phyloP scores from a whole-genome alignment of 2,888 invertebrate genomes.

The Hermaeophaga mercurialis region DNA sequence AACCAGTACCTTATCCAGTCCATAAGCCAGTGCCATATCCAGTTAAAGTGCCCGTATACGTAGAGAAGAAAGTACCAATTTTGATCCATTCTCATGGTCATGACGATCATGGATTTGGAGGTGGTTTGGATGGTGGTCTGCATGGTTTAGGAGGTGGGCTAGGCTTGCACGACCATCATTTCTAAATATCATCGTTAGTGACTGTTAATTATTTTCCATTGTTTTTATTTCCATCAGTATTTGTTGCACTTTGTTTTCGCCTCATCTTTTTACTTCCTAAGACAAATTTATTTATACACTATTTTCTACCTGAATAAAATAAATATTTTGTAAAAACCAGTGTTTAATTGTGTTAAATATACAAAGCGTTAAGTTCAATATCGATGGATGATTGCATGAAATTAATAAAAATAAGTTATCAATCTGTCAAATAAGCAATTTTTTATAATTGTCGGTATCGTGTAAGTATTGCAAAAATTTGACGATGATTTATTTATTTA shows the following conservation, averaged over 20 bases:
- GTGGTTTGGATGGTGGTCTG: constrained; percentile 33
- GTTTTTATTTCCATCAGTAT: constrained; percentile 36
- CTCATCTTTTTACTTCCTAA: constrained; percentile 33
- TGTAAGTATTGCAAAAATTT: too few relatives aligned
- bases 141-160: constrained; percentile 33
- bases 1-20: constrained; percentile 50
- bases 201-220: constrained; percentile 25
- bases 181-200: constrained; percentile 11
- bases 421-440: too few relatives aligned
- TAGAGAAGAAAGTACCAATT: constrained; percentile 61
- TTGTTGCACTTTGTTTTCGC: constrained; percentile 40
- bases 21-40: constrained; percentile 55
- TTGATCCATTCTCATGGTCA: constrained; percentile 53
- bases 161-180: constrained; percentile 31
- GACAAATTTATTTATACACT: constrained; percentile 41
- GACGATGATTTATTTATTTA: too few relatives aligned
- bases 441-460: too few relatives aligned
- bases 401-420: too few relatives aligned
- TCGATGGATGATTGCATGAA: too few relatives aligned
- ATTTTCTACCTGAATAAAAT: constrained; percentile 41
- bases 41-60: constrained; percentile 56
- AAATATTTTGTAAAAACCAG: constrained; percentile 32
- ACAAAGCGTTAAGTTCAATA: too few relatives aligned
- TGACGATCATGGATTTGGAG: constrained; percentile 53
- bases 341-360: too few relatives aligned